Evolutionary conservation across 2,888 invertebrate genomes (phyloP), one percentile per base, ranked within the genome.

Genomic region (Seira musarum): DNA sequence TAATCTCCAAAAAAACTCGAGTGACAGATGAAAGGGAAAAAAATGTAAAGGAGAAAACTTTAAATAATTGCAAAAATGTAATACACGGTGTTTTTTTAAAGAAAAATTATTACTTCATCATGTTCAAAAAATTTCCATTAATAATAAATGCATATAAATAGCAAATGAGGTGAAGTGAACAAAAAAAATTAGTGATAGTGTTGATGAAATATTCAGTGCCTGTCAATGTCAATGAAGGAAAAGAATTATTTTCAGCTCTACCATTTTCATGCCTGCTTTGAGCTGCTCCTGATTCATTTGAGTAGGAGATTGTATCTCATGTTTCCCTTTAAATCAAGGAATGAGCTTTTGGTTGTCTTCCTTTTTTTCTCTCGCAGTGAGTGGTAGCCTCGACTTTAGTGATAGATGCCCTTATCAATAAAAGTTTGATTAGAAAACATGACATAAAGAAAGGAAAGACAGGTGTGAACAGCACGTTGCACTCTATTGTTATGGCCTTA

Each of bases 401-500:
- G 69, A 80, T 73, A 80, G 69, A 80, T 75, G 49, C 71, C 67
- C 76, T 76, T 81, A 81, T 81, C 81, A 80, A 81, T 76, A 72
- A 53, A 76, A 57, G 71, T 76, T 76, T 81, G 81, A 81, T 81
- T 76, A 81, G 80, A 75, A 81, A 76, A 76, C 81, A 81, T 76
- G 81, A 72, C 66, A 76, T 76, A 72, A 81, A 35, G 60, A 22
- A 66, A 65, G 65, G 63, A 63, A 70, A 71, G 76, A 68, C 81
- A 81, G 81, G 81, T 81, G 81, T 76, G 81, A 81, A 81, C 81
- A 81, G 76, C 81, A 76, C 76, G 81, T 76, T 81, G 76, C 76
- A 71, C 81, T 67, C 30, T 5, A 30, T 30, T 30, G 30, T 30
- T 30, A 81, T 81, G 76, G 81, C 76, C 76, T 81, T 76, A 76